These are phyloP conservation scores for Ctenodactylus gundi DNA, from an alignment of 2,113 vertebrate species.

Conservation along the genomic window DNA sequence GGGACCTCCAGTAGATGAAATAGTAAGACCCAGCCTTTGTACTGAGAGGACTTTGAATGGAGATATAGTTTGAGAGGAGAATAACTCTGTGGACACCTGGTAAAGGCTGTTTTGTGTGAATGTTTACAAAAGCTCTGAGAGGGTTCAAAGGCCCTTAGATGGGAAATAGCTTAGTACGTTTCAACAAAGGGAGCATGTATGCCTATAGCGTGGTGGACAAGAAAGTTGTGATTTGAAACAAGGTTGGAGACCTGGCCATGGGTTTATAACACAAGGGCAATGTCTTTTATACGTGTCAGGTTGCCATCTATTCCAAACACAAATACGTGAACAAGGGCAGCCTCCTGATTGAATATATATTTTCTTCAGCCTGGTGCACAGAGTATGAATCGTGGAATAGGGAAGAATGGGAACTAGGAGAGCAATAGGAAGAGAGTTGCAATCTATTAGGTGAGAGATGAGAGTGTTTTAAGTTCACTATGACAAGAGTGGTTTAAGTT, in stretches of 20 bases:
- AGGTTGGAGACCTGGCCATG: neutral
- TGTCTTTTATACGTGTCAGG: accelerated
- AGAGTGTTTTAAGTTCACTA: neutral
- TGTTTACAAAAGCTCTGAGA: neutral
- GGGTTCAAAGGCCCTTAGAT: neutral
- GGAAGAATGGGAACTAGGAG: neutral
- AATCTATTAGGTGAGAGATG: neutral
- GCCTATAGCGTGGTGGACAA: neutral
- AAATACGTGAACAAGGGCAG: neutral
- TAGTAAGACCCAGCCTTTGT: neutral
- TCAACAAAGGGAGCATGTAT: neutral
- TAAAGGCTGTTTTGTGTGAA: neutral
- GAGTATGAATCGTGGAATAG: neutral
- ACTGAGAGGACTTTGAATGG: neutral
- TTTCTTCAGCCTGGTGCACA: neutral
- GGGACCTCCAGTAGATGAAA: neutral
- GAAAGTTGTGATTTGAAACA: accelerated
- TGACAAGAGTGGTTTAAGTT: neutral
- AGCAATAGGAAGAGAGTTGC: neutral
- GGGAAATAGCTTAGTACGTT: neutral
- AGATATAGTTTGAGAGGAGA: neutral
- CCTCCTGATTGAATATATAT: neutral
- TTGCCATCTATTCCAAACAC: neutral
- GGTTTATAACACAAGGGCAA: no score
- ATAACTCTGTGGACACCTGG: accelerated